Conservation (phyloP, 2,113 vertebrate genomes). For the Tympanuchus pallidicinctus region DNA sequence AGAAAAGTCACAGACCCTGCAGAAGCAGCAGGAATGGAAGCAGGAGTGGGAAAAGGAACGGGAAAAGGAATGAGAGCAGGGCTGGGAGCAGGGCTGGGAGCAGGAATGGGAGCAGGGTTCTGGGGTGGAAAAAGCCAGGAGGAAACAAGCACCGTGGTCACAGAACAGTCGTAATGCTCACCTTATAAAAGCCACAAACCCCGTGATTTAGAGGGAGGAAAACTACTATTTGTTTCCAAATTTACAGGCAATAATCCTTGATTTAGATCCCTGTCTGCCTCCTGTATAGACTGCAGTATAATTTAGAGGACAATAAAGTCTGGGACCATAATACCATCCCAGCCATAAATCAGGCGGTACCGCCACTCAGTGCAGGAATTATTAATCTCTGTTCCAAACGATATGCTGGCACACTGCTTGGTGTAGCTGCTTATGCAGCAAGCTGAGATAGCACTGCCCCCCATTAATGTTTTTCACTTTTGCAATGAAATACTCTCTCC, state of each 20-base stretch:
- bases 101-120: too few species aligned
- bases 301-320: conserved; percentile 85
- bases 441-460: conserved; percentile 76
- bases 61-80: too few species aligned
- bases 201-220: conserved; percentile 72
- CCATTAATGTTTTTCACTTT: conserved; percentile 57
- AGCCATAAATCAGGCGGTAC: conserved; percentile 75
- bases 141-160: not conserved
- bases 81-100: too few species aligned
- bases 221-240: conserved; percentile 82
- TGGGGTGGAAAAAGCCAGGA: not conserved
- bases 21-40: not conserved
- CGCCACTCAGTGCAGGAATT: conserved; percentile 71
- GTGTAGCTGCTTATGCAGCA: conserved; percentile 66
- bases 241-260: conserved; percentile 81
- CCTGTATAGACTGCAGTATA: conserved; percentile 77
- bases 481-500: conserved; percentile 53
- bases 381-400: conserved; percentile 77
- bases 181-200: conserved; percentile 69
- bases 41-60: too few species aligned
- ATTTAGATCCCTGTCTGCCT: conserved; percentile 78
- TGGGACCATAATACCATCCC: conserved; percentile 68
- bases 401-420: conserved; percentile 61
- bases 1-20: not conserved
- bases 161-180: conserved; percentile 30